Evolutionary conservation across 2,797 vertebrate species (phyloP), one percentile per base, ranked within the genome.

Genomic region (Sciurus carolinensis): DNA sequence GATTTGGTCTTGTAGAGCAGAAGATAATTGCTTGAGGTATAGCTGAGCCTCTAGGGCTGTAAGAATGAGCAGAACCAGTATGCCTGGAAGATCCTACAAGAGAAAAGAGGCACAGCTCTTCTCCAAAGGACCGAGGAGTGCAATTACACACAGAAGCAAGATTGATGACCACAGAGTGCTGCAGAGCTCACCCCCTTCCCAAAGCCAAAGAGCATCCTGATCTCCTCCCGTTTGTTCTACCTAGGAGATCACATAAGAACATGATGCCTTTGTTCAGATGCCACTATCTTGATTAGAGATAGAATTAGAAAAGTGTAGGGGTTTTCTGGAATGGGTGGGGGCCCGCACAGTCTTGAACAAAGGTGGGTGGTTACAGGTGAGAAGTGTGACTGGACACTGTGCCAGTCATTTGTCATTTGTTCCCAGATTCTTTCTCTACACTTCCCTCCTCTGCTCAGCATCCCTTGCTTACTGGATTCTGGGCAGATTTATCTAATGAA

Each of bases 261-360:
- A n/a, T 6, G 59, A 91, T 2, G 1, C 8, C 33, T 69, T 30
- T 52, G 89, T 64, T 50, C 91, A 73, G 64, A 73, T 84, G 22
- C 57, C 39, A 80, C 20, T 67, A 3, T 52, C 57, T 44, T 22
- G 44, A 80, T 80, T 22, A 88, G 75, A 86, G 57, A 95, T 39
- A 39, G 39, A 44, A 72, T 79, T 10, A 76, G 52, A 75, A 67
- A 87, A 86, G 81, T 50, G 5, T 8, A 72, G 20, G 66, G 66
- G 44, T 64, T 86, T 88, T 86, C 88, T 81, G n/a, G 90, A 92
- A 71, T 50, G 71, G 17, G 52, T 30, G 33, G 67, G 22, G 39
- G 1, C 64, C 30, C 54, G 13, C 10, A 42, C 30, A 36, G 57
- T 30, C 39, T 66, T 80, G 42, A 80, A 57, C 54, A 52, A 67